phyloP scores from a whole-genome alignment of 2,888 invertebrate genomes.

The Ashinkailepas kermadecensis region DNA sequence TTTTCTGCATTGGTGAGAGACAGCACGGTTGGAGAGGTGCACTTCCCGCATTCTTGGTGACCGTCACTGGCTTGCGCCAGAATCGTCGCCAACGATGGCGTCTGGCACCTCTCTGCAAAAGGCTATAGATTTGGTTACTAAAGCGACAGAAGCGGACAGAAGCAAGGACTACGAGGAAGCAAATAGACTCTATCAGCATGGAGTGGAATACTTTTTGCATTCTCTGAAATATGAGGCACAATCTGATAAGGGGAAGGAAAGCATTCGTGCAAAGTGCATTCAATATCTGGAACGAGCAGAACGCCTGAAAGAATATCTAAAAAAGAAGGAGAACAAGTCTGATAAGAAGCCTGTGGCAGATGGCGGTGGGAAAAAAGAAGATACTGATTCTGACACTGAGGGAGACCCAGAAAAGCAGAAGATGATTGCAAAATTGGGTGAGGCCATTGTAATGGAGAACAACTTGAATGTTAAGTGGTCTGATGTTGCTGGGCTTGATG shows the following conservation, averaged over 20 bases:
- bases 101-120: constrained; percentile 55
- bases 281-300: constrained; percentile 96
- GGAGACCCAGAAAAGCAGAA: constrained; percentile 95
- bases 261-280: constrained; percentile 73
- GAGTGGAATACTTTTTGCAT: constrained; percentile 97
- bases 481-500: constrained; percentile 95
- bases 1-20: too few species aligned
- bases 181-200: constrained; percentile 87
- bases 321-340: constrained; percentile 56
- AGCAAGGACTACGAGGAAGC: constrained; percentile 98
- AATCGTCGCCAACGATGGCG: too few species aligned
- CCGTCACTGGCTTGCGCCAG: too few species aligned
- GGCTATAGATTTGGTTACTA: constrained; percentile 97
- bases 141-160: constrained; percentile 97
- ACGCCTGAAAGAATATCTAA: constrained; percentile 85
- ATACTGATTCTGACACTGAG: constrained; percentile 78
- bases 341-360: constrained; percentile 80
- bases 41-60: too few species aligned
- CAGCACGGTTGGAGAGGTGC: too few species aligned
- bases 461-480: constrained; percentile 90
- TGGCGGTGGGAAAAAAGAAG: constrained; percentile 61
- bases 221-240: constrained; percentile 99
- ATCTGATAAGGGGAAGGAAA: constrained; percentile 93
- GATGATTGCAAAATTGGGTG: constrained; percentile 80
- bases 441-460: constrained; percentile 93